Evolutionary conservation across 2,113 vertebrate genomes (phyloP).

Genomic region (Bettongia penicillata): DNA sequence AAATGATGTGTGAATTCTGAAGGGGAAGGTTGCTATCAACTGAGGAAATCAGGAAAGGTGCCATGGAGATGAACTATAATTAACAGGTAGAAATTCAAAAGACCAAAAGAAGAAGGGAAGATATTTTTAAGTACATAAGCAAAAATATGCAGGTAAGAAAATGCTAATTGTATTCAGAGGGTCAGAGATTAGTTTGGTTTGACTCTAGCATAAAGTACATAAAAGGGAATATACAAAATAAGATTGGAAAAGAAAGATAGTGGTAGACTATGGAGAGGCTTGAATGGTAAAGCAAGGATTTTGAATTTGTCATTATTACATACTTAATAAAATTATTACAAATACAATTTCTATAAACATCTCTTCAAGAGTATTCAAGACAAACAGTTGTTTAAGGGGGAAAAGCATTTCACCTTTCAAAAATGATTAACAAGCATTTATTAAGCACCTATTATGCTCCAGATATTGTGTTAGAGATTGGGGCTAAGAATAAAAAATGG

Average conservation of each 20-base stretch:
- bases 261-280: not conserved
- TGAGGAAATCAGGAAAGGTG: not conserved
- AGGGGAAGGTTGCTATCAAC: not conserved
- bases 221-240: not conserved
- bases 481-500: not conserved
- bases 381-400: not conserved
- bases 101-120: not conserved
- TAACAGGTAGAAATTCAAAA: not conserved
- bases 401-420: not conserved
- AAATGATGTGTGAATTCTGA: not conserved
- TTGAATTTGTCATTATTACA: not conserved
- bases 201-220: not conserved
- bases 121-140: not conserved
- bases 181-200: not conserved
- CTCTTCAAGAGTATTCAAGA: not conserved
- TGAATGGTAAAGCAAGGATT: not conserved
- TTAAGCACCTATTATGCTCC: not conserved
- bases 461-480: not conserved
- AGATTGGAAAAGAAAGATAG: not conserved
- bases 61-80: not conserved
- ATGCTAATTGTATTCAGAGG: not conserved
- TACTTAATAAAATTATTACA: not conserved
- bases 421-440: not conserved
- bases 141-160: not conserved
- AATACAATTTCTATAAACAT: not conserved